phyloP scores from a whole-genome alignment of 2,888 invertebrate genomes.

The Lasioglossum malachurum region DNA sequence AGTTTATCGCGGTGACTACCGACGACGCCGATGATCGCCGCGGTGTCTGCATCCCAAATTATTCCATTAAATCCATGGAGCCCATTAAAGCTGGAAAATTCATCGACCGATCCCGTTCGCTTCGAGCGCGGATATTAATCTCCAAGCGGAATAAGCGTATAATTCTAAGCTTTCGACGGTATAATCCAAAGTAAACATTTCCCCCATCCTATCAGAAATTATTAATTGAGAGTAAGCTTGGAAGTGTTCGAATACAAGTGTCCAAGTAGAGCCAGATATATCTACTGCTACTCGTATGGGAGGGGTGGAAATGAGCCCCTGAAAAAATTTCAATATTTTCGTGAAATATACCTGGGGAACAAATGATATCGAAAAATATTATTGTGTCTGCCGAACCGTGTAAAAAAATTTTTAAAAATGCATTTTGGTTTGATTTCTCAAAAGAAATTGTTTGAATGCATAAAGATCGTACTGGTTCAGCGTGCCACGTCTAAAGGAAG shows the following conservation, averaged over 20 bases:
- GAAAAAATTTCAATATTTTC: too few species aligned
- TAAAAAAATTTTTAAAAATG: too few species aligned
- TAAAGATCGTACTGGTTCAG: background rate
- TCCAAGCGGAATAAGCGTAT: background rate
- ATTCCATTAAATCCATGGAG: background rate
- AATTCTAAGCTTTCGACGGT: background rate
- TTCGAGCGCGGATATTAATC: background rate
- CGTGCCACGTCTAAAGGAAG: background rate
- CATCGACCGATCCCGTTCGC: background rate
- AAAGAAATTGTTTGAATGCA: background rate
- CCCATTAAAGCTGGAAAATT: background rate
- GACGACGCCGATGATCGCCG: background rate
- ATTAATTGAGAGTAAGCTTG: background rate
- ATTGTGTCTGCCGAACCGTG: too few species aligned
- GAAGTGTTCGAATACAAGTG: background rate
- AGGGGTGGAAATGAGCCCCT: too few species aligned
- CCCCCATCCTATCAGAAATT: background rate
- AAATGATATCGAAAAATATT: too few species aligned
- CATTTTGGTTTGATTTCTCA: too few species aligned
- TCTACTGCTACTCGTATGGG: too few species aligned
- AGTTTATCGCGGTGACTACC: constrained; percentile 52
- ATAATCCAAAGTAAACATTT: background rate
- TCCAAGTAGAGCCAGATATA: too few species aligned
- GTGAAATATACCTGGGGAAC: too few species aligned
- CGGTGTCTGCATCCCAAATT: background rate